Percentiles rank a stretch among this genome's conserved stretches.
phyloP scores from a whole-genome alignment of 2,888 invertebrate species.

The Lepidochrysops patricia region DNA sequence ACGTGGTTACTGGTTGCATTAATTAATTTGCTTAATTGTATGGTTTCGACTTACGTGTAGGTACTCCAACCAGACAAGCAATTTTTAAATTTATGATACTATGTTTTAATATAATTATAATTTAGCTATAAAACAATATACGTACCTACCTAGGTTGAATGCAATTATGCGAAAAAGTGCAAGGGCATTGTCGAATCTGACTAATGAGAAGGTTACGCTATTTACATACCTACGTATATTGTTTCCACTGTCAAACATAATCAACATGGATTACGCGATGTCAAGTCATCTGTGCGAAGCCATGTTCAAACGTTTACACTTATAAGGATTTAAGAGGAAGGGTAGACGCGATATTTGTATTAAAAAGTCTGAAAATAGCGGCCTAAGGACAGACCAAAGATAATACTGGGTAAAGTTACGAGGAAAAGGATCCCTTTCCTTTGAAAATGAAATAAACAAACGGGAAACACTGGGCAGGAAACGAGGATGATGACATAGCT shows the following conservation, averaged over 20 bases:
- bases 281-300: slow-evolving; percentile 11
- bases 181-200: not conserved
- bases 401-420: not conserved
- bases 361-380: not conserved
- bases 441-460: not conserved
- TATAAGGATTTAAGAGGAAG: slow-evolving; percentile 6
- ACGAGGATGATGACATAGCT: not conserved
- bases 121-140: no score
- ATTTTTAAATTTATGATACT: no score
- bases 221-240: not conserved
- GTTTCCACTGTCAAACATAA: slow-evolving; percentile 8
- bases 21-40: no score
- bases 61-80: no score
- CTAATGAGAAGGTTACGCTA: not conserved
- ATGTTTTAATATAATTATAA: no score
- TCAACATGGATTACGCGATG: slow-evolving; percentile 7
- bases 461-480: not conserved
- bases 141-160: no score
- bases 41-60: no score
- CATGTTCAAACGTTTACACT: slow-evolving; percentile 6
- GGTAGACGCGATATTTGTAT: slow-evolving; percentile 5
- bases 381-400: not conserved
- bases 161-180: no score
- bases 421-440: not conserved
- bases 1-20: no score